These are phyloP conservation scores for Catalaphyllia jardinei DNA, from an alignment of 64 coral and sea anemone genomes.

Conservation along the genomic window DNA sequence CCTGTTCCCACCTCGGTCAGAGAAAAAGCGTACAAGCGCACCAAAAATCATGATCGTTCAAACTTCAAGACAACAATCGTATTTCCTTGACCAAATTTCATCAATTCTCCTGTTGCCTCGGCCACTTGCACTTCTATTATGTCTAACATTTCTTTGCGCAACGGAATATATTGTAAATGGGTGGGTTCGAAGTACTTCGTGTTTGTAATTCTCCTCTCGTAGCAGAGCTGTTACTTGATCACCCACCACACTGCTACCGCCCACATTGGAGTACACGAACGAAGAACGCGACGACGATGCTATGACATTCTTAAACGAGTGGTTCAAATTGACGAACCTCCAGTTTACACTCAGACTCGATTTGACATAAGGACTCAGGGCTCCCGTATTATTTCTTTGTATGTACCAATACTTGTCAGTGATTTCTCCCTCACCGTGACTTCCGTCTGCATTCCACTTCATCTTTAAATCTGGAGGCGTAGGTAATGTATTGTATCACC, in stretches of 20 bases:
- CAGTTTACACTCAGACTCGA: neutral
- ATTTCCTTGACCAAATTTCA: neutral
- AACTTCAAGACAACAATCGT: too few species aligned
- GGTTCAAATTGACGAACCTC: neutral
- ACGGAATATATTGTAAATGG: neutral
- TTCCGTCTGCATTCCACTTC: too few species aligned
- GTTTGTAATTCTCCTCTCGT: neutral
- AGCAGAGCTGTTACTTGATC: conserved; percentile 11
- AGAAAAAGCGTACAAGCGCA: accelerated
- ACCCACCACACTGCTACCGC: neutral
- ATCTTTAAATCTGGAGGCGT: too few species aligned
- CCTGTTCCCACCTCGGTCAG: too few species aligned
- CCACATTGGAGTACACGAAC: conserved; percentile 4
- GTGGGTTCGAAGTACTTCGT: conserved; percentile 4
- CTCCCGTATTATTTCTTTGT: too few species aligned
- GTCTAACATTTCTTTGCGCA: neutral
- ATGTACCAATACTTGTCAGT: too few species aligned
- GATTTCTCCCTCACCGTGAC: too few species aligned
- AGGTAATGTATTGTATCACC: too few species aligned
- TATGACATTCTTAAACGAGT: neutral
- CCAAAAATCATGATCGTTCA: conserved; percentile 4
- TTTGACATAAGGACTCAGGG: too few species aligned
- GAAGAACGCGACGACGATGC: neutral
- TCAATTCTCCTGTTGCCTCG: neutral
- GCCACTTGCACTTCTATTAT: neutral